These are phyloP conservation scores for Platypus cylindrus DNA, from an alignment of 2,888 invertebrate species.

Conservation along the genomic window DNA sequence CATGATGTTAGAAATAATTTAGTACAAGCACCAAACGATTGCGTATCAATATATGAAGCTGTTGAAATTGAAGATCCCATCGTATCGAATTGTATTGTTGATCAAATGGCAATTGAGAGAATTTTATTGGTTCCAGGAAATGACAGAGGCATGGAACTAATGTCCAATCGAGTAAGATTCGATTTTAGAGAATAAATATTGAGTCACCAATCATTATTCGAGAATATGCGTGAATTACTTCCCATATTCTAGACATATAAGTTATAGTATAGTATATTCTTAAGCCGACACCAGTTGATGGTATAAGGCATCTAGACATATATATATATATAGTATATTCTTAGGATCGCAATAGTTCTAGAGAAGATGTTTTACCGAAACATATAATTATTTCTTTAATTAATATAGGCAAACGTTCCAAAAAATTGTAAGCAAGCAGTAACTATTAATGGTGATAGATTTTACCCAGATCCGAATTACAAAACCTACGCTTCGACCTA, in stretches of 20 bases:
- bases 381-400: too few relatives aligned
- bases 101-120: slow-evolving; percentile 59
- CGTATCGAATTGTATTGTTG: slow-evolving; percentile 75
- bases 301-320: too few relatives aligned
- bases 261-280: slow-evolving; percentile 2
- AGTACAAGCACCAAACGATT: slow-evolving; percentile 35
- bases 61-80: slow-evolving; percentile 63
- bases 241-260: slow-evolving; percentile 1
- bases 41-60: slow-evolving; percentile 51
- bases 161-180: slow-evolving; percentile 38
- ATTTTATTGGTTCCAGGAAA: slow-evolving; percentile 62
- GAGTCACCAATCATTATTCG: neutral
- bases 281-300: slow-evolving; percentile 3
- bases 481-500: slow-evolving; percentile 55
- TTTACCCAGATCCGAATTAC: slow-evolving; percentile 65
- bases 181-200: neutral
- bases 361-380: too few relatives aligned
- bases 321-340: too few relatives aligned
- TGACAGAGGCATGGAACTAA: slow-evolving; percentile 54
- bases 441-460: slow-evolving; percentile 53
- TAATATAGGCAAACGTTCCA: slow-evolving; percentile 62
- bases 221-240: too few relatives aligned
- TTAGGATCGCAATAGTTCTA: too few relatives aligned
- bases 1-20: slow-evolving; percentile 36
- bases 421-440: slow-evolving; percentile 51